phyloP scores from a whole-genome alignment of 2,797 vertebrate genomes.

The Diplodus puntazzo region DNA sequence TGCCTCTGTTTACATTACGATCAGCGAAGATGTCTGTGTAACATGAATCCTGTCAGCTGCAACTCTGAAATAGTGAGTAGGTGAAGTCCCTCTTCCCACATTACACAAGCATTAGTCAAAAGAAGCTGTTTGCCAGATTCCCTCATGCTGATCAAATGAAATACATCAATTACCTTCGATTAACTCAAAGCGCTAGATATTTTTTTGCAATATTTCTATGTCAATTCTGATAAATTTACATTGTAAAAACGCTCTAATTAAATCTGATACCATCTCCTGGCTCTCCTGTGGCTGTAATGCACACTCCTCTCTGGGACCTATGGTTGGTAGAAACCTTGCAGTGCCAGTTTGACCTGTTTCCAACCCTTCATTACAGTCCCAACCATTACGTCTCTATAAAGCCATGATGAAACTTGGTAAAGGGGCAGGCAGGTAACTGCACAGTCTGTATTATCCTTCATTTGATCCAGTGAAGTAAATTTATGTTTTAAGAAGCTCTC shows the following conservation, averaged over 20 bases:
- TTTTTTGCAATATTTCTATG: neutral
- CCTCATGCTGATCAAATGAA: neutral
- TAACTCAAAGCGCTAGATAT: neutral
- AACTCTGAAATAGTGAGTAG: constrained; percentile 30
- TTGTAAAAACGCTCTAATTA: neutral
- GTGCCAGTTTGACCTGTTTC: constrained; percentile 10
- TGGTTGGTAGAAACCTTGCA: neutral
- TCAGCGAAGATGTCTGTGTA: constrained; percentile 6
- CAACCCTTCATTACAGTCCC: constrained; percentile 13
- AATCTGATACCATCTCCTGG: neutral
- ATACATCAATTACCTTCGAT: neutral
- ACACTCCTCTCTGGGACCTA: neutral
- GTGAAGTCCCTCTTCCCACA: constrained; percentile 10
- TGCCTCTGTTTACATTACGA: constrained; percentile 23
- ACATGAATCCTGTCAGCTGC: constrained; percentile 17
- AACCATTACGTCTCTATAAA: neutral
- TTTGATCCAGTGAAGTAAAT: neutral
- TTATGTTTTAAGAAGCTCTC: neutral
- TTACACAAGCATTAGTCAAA: constrained; percentile 11
- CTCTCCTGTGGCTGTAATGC: constrained; percentile 7
- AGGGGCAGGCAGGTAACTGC: constrained; percentile 6
- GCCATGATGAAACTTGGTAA: neutral
- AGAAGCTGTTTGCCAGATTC: constrained; percentile 1
- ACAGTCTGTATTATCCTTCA: neutral
- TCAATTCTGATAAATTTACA: neutral